These are phyloP conservation scores for Erythrocebus patas DNA, from an alignment of 2,113 vertebrate genomes.

Conservation along the genomic window DNA sequence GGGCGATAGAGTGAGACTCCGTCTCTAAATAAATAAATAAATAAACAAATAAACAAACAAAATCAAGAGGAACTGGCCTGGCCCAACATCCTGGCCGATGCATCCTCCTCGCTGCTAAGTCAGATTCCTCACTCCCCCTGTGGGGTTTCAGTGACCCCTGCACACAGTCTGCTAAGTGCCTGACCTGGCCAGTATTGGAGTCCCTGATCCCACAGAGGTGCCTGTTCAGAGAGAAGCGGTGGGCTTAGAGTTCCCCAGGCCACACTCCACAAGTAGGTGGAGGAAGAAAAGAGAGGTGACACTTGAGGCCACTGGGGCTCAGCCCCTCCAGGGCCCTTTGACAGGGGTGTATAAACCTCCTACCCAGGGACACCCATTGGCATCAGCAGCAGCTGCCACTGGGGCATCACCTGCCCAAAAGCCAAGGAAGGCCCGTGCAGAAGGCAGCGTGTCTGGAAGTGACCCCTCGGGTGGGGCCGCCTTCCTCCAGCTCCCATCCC, in stretches of 20 bases:
- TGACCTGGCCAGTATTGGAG: fast-evolving
- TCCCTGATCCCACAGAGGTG: neutral
- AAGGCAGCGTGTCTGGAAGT: no score
- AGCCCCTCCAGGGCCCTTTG: neutral
- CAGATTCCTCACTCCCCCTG: fast-evolving
- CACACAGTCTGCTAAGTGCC: neutral
- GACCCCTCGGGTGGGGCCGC: no score
- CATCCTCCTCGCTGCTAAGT: fast-evolving
- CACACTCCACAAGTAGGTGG: neutral
- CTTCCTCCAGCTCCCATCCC: no score
- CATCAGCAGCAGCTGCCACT: neutral
- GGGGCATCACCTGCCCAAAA: neutral
- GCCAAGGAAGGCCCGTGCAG: neutral
- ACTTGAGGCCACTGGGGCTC: no score
- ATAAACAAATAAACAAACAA: neutral
- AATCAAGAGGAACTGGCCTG: neutral
- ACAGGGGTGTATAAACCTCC: no score
- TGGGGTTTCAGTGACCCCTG: neutral
- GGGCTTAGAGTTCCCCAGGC: neutral
- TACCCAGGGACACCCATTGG: no score
- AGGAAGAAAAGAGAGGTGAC: neutral
- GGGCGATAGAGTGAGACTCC: no score
- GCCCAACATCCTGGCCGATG: neutral
- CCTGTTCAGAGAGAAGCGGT: fast-evolving
- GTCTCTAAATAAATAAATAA: no score